Percentiles rank a stretch among this genome's conserved stretches.
Conservation (phyloP, 2,888 invertebrate genomes). For the Tenthredo scrophulariae region DNA sequence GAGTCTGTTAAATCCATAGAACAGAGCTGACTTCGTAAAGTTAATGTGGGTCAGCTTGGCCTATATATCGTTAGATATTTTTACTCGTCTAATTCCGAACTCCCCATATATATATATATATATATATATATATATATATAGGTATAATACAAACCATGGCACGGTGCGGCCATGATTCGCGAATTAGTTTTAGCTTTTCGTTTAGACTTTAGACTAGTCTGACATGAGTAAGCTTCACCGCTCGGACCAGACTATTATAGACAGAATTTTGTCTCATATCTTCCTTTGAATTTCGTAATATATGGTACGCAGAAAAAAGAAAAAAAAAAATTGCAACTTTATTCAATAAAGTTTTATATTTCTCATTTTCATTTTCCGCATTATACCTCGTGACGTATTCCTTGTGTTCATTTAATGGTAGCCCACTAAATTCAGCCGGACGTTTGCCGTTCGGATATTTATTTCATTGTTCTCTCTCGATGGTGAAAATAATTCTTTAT, state of each 20-base stretch:
- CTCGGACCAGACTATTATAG: background rate
- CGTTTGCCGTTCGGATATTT: background rate
- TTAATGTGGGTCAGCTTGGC: slow-evolving; percentile 37
- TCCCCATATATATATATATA: background rate
- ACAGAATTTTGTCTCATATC: background rate
- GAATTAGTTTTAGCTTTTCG: slow-evolving; percentile 29
- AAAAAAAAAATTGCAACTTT: no score
- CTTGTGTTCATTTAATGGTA: background rate
- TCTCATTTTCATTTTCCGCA: background rate
- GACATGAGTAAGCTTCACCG: background rate
- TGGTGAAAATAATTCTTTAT: background rate
- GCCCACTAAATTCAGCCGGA: background rate
- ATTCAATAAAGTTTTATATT: no score
- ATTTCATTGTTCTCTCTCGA: background rate
- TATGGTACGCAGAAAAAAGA: no score
- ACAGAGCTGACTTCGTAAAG: slow-evolving; percentile 4
- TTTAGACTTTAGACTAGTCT: background rate
- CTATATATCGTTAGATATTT: slow-evolving; percentile 49
- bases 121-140: background rate
- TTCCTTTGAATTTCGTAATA: background rate
- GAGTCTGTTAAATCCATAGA: slow-evolving; percentile 14
- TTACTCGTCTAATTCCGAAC: slow-evolving; percentile 47
- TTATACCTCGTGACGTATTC: background rate
- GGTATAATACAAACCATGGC: background rate
- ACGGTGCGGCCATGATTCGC: slow-evolving; percentile 24